Conservation (phyloP, 2,113 vertebrate genomes). For the Chlorodrepanis virens region DNA sequence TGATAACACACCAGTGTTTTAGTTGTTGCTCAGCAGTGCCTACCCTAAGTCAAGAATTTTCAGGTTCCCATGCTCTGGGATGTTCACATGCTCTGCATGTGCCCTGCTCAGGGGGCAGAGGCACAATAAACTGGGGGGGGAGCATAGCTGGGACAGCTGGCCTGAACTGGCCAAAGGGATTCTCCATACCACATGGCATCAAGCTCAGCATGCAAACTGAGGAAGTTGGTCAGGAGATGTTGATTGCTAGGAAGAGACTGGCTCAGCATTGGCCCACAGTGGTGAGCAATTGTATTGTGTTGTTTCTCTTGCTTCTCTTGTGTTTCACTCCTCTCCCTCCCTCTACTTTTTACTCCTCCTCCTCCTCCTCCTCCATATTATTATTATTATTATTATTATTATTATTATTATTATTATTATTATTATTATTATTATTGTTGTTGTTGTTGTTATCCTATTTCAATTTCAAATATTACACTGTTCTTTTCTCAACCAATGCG, state of each 20-base stretch:
- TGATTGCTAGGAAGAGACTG: background rate
- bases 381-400: no score
- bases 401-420: no score
- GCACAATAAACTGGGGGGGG: background rate
- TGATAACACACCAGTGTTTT: background rate
- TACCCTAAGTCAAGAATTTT: background rate
- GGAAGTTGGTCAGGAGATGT: background rate
- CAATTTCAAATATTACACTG: background rate
- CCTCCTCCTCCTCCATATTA: background rate
- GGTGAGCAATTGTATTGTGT: background rate
- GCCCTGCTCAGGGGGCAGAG: background rate
- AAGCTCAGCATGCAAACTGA: background rate
- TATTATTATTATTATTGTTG: no score
- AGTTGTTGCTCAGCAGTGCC: background rate
- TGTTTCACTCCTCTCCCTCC: background rate
- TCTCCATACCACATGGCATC: no score
- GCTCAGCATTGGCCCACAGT: background rate
- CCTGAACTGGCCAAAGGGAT: background rate
- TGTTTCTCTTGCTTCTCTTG: background rate
- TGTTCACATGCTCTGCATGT: background rate
- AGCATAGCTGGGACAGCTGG: background rate
- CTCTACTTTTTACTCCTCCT: background rate
- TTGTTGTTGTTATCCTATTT: background rate
- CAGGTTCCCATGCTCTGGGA: background rate
- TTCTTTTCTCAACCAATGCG: background rate